Evolutionary conservation across 2,888 invertebrate genomes (phyloP), one percentile per base, ranked within the genome.

Genomic region (Leucophenga maculata): DNA sequence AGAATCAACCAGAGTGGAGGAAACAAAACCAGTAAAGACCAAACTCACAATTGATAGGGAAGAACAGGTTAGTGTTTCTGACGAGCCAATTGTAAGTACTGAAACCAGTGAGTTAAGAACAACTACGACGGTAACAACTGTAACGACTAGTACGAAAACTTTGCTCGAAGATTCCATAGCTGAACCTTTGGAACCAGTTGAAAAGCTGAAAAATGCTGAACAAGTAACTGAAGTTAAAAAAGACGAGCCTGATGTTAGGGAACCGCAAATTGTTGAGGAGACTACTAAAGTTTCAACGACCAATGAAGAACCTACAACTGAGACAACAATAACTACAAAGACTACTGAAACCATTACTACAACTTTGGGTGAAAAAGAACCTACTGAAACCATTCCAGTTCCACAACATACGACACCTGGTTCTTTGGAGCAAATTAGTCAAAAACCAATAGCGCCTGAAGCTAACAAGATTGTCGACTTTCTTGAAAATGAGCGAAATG

Each of bases 391-490:
- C 8, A 11, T 39, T 39, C 39, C 8, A 6, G 3, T 1, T 39
- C 3, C 68, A 6, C 70, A 69, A 13, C 39, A 32, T 16, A 14
- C 18, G 22, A 31, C 67, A 48, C 72, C 76, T 6, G 75, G 73
- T 16, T 71, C 69, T 3, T 46, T 74, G 1, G 76, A 78, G 31
- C 70, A 69, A 20, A 57, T 75, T 0, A 59, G 14, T 20, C 57
- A 69, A 20, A 69, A 73, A 0, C 52, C 62, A 52, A n/a, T 20
- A 1, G 32, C 20, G 3, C 16, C 70, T 11, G 72, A 76, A 32
- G 73, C 77, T 54, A 75, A 79, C 46, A 74, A 82, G 67, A 74
- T 77, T 0, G 74, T 80, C 22, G 83, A 82, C 57, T 86, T 86
- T 14, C 77, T 85, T 65, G 72, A 80, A 11, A 65, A 69, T 0